Conservation (phyloP, 1,140 invertebrate species). For the Dolichoris vasculosae region DNA sequence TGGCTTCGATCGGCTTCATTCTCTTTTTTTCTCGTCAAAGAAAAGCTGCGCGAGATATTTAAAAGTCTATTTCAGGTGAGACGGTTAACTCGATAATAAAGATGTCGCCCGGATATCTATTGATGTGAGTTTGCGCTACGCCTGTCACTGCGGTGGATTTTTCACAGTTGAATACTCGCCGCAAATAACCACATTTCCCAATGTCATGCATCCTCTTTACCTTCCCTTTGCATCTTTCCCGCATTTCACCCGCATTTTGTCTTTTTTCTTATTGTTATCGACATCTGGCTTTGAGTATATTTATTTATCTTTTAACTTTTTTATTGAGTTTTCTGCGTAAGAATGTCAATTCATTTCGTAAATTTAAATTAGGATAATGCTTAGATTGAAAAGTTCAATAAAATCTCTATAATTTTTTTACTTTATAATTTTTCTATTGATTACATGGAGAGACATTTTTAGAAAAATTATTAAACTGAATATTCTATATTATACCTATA, state of each 20-base stretch:
- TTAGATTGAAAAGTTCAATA: no score
- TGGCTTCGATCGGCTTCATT: slow-evolving; percentile 37
- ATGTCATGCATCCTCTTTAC: not conserved
- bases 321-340: no score
- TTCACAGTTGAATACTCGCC: slow-evolving; percentile 34
- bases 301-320: no score
- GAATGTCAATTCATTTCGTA: no score
- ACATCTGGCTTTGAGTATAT: no score
- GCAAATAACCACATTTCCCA: slow-evolving; percentile 33
- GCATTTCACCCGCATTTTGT: not conserved
- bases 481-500: no score
- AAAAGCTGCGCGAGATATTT: not conserved
- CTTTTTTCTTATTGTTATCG: not conserved
- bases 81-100: slow-evolving; percentile 48
- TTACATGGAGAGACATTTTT: no score
- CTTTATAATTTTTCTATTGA: no score
- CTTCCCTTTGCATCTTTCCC: not conserved
- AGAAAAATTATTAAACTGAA: no score
- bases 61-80: slow-evolving; percentile 48
- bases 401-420: no score
- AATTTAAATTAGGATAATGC: no score
- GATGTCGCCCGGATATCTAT: slow-evolving; percentile 26
- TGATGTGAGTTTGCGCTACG: not conserved
- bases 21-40: not conserved
- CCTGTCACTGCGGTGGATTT: slow-evolving; percentile 29